These are phyloP conservation scores for Polyergus mexicanus DNA, from an alignment of 1,140 invertebrate species.

Conservation along the genomic window DNA sequence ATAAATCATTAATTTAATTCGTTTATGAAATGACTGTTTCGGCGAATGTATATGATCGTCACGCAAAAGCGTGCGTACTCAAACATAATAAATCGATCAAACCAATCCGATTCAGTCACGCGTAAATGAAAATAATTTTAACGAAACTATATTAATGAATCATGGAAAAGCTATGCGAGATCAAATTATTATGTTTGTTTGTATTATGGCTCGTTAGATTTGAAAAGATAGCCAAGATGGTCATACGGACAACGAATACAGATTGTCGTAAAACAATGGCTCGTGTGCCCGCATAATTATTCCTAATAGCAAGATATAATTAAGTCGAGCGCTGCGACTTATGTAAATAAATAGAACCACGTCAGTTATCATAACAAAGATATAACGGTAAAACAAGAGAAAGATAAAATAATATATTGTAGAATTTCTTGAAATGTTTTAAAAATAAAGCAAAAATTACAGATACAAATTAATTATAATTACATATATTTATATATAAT, in stretches of 20 bases:
- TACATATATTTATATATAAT: neutral
- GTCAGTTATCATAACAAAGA: neutral
- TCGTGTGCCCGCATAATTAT: neutral
- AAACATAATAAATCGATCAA: neutral
- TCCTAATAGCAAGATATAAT: neutral
- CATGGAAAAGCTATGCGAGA: neutral
- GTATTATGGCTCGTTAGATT: constrained; percentile 30
- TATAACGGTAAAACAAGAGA: neutral
- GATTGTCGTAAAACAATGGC: neutral
- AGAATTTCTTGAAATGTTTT: neutral
- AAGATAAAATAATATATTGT: neutral
- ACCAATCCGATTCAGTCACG: neutral
- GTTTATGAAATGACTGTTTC: neutral
- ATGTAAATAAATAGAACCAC: neutral
- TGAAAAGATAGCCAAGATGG: constrained; percentile 29
- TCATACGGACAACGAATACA: neutral
- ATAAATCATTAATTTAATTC: neutral
- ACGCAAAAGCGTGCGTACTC: too few species aligned
- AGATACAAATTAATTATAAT: neutral
- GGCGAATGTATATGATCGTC: neutral
- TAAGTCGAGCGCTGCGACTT: neutral
- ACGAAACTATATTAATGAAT: neutral
- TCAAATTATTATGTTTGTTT: constrained; percentile 15
- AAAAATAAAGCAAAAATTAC: neutral
- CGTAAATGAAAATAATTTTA: neutral